Evolutionary conservation across 2,113 vertebrate species (phyloP).

Genomic region (Meleagris gallopavo): DNA sequence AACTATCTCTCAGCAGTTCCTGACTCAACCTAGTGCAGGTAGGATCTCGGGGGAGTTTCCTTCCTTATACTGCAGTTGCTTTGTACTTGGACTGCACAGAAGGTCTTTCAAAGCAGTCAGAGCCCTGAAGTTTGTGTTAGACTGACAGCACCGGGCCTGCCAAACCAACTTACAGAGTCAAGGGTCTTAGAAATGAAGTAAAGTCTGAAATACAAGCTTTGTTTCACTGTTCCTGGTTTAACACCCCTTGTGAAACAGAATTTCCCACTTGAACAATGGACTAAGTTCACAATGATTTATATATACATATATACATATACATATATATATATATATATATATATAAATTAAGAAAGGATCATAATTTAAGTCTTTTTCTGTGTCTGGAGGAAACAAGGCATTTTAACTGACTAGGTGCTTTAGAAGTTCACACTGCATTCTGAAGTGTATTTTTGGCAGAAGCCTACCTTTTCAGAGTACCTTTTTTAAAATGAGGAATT

Average conservation of each 20-base stretch:
- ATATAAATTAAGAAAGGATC: neutral
- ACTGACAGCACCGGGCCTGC: neutral
- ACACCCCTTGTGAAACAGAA: neutral
- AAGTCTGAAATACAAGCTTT: neutral
- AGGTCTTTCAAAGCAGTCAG: neutral
- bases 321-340: no score
- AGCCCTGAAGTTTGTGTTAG: neutral
- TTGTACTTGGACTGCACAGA: neutral
- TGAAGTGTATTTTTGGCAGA: neutral
- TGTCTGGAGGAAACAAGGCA: neutral
- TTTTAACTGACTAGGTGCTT: neutral
- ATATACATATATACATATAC: no score
- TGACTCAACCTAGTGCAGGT: neutral
- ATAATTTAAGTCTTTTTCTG: neutral
- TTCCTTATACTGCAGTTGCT: neutral
- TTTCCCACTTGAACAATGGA: neutral
- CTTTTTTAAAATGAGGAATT: neutral
- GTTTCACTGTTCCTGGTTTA: neutral
- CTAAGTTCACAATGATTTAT: neutral
- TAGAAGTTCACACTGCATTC: neutral
- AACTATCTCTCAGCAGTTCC: slow-evolving; percentile 18
- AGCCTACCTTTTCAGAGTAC: neutral
- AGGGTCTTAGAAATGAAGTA: neutral
- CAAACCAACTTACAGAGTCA: neutral
- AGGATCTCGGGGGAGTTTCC: neutral